These are phyloP conservation scores for Hemibagrus wyckioides DNA, from an alignment of 2,113 vertebrate genomes.

Conservation along the genomic window DNA sequence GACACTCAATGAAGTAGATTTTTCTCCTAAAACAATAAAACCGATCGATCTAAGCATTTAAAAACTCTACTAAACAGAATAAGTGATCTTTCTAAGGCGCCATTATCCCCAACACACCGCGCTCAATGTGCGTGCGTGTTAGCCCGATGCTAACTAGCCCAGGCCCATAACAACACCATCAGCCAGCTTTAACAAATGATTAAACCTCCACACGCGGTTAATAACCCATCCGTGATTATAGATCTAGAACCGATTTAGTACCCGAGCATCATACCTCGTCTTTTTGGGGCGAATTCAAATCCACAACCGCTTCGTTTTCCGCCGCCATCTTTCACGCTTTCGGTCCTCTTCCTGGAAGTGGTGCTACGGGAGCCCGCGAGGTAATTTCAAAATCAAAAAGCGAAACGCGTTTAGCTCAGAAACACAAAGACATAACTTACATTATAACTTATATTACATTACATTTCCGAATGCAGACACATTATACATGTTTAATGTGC, in stretches of 20 bases:
- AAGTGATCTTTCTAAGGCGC: neutral
- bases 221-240: neutral
- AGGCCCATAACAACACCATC: neutral
- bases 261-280: conserved; percentile 43
- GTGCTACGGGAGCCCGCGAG: conserved; percentile 44
- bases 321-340: conserved; percentile 54
- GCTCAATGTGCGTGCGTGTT: neutral
- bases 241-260: too few relatives aligned
- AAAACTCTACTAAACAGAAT: neutral
- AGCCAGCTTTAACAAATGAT: neutral
- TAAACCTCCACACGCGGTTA: neutral
- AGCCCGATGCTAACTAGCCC: neutral
- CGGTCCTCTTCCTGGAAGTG: conserved; percentile 34
- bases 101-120: neutral
- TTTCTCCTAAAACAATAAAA: too few relatives aligned
- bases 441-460: neutral
- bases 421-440: neutral
- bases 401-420: conserved; percentile 32
- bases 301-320: conserved; percentile 32
- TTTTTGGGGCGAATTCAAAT: conserved; percentile 31
- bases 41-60: too few relatives aligned
- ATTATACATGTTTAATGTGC: neutral
- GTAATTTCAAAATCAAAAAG: neutral
- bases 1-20: too few relatives aligned
- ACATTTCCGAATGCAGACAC: neutral